Evolutionary conservation across 2,113 vertebrate species (phyloP).

Genomic region (Heterocephalus glaber): DNA sequence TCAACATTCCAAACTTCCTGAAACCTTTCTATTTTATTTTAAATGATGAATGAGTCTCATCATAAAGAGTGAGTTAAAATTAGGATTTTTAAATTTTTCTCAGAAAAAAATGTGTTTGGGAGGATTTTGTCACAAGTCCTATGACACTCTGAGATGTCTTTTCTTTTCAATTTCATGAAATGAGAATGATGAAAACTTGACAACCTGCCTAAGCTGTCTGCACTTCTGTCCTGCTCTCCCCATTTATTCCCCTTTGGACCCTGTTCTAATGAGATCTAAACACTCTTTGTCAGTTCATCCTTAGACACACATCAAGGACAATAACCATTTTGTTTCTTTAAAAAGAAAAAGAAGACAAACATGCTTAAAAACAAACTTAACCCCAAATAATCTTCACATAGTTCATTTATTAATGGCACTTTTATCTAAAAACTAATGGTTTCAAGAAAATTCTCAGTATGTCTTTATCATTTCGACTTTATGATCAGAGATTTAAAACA

Average conservation of each 20-base stretch:
- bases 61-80: neutral
- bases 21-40: neutral
- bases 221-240: neutral
- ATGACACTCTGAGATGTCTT: neutral
- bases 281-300: neutral
- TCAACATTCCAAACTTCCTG: neutral
- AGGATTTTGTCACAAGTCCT: neutral
- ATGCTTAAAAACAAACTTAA: neutral
- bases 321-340: neutral
- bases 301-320: neutral
- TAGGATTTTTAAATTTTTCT: neutral
- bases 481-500: neutral
- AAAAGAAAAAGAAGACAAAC: neutral
- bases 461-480: neutral
- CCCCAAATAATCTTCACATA: neutral
- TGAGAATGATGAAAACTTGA: neutral
- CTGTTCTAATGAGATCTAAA: neutral
- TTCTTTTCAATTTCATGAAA: neutral
- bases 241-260: neutral
- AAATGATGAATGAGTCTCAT: neutral
- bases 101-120: neutral
- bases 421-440: neutral
- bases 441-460: neutral
- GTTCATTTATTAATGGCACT: neutral
- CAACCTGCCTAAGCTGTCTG: neutral